Percentiles rank a stretch among this genome's conserved stretches.
Conservation (phyloP, 1,140 invertebrate genomes). For the Amphibalanus amphitrite region DNA sequence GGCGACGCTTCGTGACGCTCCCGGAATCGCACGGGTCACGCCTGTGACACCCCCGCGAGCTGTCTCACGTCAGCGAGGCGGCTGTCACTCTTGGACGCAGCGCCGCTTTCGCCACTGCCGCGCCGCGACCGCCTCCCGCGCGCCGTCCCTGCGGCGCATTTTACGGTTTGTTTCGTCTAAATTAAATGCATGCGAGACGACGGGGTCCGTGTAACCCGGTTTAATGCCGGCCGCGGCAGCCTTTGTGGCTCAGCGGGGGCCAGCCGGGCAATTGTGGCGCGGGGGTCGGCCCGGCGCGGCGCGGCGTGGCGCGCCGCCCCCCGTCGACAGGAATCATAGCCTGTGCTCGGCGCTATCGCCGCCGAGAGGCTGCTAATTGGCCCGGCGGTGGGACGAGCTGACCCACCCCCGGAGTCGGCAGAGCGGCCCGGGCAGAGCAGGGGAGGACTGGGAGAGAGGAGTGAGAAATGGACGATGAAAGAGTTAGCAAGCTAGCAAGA, state of each 20-base stretch:
- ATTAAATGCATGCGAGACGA: neutral
- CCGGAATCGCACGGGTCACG: neutral
- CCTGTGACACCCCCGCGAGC: neutral
- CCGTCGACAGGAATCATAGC: neutral
- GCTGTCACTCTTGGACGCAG: too few species aligned
- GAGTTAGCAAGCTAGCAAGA: too few species aligned
- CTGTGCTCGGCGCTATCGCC: neutral
- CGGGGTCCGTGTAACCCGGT: neutral
- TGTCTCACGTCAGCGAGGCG: too few species aligned
- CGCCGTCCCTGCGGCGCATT: neutral
- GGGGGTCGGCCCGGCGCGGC: too few species aligned
- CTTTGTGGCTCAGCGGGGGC: neutral
- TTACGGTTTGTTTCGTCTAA: constrained; percentile 1
- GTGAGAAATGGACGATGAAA: too few species aligned
- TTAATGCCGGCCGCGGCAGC: neutral
- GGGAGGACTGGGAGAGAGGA: too few species aligned
- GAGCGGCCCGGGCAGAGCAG: neutral
- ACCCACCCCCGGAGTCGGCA: neutral
- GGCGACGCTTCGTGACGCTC: too few species aligned
- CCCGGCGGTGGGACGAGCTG: too few species aligned
- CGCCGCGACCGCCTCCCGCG: too few species aligned
- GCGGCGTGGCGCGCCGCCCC: too few species aligned
- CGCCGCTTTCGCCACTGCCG: neutral
- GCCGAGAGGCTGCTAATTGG: neutral
- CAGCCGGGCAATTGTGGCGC: neutral